Conservation (phyloP, 1,140 invertebrate genomes). For the Acyrthosiphon pisum region DNA sequence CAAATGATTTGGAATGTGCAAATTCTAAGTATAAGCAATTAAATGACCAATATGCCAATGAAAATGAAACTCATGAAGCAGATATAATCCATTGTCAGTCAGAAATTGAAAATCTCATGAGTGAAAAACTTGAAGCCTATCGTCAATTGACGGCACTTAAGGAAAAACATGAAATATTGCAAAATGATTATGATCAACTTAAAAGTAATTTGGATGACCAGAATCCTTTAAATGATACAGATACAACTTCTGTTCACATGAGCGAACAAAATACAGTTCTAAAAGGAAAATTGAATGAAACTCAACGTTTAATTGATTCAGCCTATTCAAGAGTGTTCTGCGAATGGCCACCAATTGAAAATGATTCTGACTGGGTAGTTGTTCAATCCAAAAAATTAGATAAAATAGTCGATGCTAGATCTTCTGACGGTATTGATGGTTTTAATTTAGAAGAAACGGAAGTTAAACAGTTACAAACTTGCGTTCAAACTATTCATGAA, state of each 20-base stretch:
- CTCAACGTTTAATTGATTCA: constrained; percentile 36
- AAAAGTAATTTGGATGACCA: constrained; percentile 37
- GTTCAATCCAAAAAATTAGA: constrained; percentile 34
- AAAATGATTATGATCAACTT: constrained; percentile 51
- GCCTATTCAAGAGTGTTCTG: not conserved
- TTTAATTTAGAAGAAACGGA: not conserved
- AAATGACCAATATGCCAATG: not conserved
- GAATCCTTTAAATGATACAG: not conserved
- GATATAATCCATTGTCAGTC: constrained; percentile 33
- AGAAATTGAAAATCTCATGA: constrained; percentile 45
- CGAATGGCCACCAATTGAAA: constrained; percentile 4
- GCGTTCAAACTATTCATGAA: constrained; percentile 1
- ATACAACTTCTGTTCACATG: not conserved
- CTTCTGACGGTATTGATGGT: not conserved
- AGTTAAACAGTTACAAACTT: not conserved
- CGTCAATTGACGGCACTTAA: not conserved
- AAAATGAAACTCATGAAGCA: constrained; percentile 21
- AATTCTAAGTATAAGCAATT: constrained; percentile 13
- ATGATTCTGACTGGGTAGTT: not conserved
- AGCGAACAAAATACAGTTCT: constrained; percentile 11
- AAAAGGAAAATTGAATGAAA: constrained; percentile 16
- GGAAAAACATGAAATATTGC: constrained; percentile 47
- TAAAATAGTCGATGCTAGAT: constrained; percentile 9
- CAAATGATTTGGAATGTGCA: constrained; percentile 19
- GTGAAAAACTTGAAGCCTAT: constrained; percentile 42